Evolutionary conservation across 2,888 invertebrate genomes (phyloP).

Genomic region (Myathropa florea): DNA sequence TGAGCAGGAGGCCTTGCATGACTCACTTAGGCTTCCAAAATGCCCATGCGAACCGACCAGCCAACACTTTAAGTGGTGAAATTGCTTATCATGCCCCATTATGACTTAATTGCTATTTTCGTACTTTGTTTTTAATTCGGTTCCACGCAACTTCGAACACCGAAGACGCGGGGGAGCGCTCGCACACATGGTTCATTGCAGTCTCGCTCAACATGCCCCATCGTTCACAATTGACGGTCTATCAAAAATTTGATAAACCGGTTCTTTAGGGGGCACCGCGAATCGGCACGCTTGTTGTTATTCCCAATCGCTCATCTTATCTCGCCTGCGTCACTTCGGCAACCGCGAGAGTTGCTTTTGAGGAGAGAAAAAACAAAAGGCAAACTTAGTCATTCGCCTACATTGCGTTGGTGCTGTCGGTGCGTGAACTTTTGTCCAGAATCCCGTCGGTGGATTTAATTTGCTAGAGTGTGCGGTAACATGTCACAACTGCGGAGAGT

Average conservation of each 20-base stretch:
- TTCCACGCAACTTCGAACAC: neutral
- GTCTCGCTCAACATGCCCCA: neutral
- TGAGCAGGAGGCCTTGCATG: no score
- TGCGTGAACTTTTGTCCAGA: neutral
- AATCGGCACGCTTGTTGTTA: neutral
- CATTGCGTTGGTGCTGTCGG: neutral
- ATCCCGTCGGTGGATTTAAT: neutral
- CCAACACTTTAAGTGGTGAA: neutral
- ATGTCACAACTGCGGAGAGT: conserved; percentile 6
- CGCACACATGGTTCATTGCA: neutral
- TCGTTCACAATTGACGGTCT: neutral
- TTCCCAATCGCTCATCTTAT: neutral
- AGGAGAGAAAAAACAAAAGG: no score
- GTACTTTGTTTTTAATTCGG: neutral
- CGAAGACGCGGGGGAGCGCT: neutral
- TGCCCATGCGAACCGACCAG: neutral
- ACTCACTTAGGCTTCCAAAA: neutral
- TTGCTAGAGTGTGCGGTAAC: neutral
- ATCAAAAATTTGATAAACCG: neutral
- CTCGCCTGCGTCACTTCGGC: neutral
- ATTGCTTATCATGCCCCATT: neutral
- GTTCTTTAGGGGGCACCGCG: neutral
- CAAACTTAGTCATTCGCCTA: neutral
- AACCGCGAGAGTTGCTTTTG: neutral
- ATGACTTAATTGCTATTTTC: neutral